phyloP scores from a whole-genome alignment of 2,888 invertebrate genomes.

The Lamellibrachia columna region DNA sequence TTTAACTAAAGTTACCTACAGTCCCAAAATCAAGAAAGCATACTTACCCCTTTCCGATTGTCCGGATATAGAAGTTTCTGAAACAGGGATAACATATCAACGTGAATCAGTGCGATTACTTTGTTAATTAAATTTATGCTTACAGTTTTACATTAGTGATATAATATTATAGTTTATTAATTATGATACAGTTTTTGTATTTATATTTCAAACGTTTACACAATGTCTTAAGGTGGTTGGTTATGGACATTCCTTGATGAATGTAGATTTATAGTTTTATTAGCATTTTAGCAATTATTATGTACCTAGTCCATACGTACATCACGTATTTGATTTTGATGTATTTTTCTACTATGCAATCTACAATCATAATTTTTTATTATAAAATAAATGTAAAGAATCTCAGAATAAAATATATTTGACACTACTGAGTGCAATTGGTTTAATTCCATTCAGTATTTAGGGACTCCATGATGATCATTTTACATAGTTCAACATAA shows the following conservation, averaged over 20 bases:
- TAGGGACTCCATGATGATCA: neutral
- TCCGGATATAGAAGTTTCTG: neutral
- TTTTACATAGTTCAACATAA: neutral
- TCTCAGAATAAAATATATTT: neutral
- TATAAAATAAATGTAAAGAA: neutral
- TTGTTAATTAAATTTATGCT: neutral
- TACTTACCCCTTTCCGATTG: constrained; percentile 5
- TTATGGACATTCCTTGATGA: neutral
- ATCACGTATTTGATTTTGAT: neutral
- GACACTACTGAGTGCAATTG: neutral
- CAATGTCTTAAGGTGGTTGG: neutral
- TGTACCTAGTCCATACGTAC: neutral
- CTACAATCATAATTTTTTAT: neutral
- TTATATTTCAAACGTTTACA: neutral
- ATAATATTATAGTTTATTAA: neutral
- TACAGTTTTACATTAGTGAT: neutral
- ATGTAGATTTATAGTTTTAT: neutral
- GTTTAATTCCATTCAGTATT: neutral
- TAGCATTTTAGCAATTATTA: neutral
- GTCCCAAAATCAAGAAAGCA: neutral
- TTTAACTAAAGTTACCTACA: neutral
- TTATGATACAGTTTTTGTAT: neutral
- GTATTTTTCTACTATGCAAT: neutral
- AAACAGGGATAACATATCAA: neutral
- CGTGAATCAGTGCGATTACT: neutral